Conservation (phyloP, 1,140 invertebrate species). For the Calephelis nemesis region DNA sequence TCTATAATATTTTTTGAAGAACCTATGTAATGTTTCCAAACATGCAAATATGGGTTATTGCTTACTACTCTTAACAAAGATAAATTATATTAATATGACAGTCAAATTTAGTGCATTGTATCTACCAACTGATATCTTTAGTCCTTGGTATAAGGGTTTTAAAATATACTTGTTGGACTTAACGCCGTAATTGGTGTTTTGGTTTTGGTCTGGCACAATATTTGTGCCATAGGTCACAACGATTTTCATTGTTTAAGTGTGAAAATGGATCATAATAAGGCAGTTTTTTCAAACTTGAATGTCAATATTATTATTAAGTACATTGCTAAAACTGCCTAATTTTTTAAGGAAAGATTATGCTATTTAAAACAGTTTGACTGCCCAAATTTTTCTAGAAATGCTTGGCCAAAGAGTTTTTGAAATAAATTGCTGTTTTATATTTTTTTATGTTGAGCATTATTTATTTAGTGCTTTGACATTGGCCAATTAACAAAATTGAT, state of each 20-base stretch:
- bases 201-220: neutral
- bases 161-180: too few species aligned
- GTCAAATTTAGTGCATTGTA: neutral
- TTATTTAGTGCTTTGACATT: constrained; percentile 6
- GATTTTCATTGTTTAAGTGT: neutral
- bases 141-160: neutral
- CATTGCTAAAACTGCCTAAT: neutral
- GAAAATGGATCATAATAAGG: too few species aligned
- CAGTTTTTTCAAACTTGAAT: too few species aligned
- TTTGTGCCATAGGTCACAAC: neutral
- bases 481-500: constrained; percentile 8
- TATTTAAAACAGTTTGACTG: too few species aligned
- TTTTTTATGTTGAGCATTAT: neutral
- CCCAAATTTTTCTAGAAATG: neutral
- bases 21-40: neutral
- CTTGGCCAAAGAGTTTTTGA: constrained; percentile 2
- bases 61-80: constrained; percentile 2
- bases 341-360: neutral
- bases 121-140: neutral
- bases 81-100: neutral
- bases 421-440: constrained; percentile 4
- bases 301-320: neutral
- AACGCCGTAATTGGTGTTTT: neutral
- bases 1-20: neutral
- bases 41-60: neutral